These are phyloP conservation scores for fruit fly (Drosophila melanogaster) DNA, from an alignment of 1,140 invertebrate genomes.

Conservation along the genomic window Release_6_plus_ISO1_MT NT_037436.4:18434001-18434500, in stretches of 20 bases:
- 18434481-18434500: slow-evolving; percentile 76
- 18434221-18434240: slow-evolving; percentile 69
- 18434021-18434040: slow-evolving; percentile 41
- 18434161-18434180: slow-evolving; percentile 25
- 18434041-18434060: slow-evolving; percentile 62
- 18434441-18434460: slow-evolving; percentile 73
- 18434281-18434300: slow-evolving; percentile 13
- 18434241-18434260: slow-evolving; percentile 41
- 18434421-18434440: slow-evolving; percentile 83
- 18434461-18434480: slow-evolving; percentile 51
- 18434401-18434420: slow-evolving; percentile 70
- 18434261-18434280: slow-evolving; percentile 25
- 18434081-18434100: slow-evolving; percentile 19
- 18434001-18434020: slow-evolving; percentile 40
- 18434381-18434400: slow-evolving; percentile 60
- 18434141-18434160: slow-evolving; percentile 83
- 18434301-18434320: background rate
- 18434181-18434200: slow-evolving; percentile 23
- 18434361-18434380: slow-evolving; percentile 64
- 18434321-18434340: slow-evolving; percentile 34
- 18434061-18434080: slow-evolving; percentile 16
- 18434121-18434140: slow-evolving; percentile 76
- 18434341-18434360: slow-evolving; percentile 45
- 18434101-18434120: slow-evolving; percentile 50
- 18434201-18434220: slow-evolving; percentile 67